Evolutionary conservation across 2,113 vertebrate genomes (phyloP), one percentile per base, ranked within the genome.

Genomic region (Polypterus senegalus): DNA sequence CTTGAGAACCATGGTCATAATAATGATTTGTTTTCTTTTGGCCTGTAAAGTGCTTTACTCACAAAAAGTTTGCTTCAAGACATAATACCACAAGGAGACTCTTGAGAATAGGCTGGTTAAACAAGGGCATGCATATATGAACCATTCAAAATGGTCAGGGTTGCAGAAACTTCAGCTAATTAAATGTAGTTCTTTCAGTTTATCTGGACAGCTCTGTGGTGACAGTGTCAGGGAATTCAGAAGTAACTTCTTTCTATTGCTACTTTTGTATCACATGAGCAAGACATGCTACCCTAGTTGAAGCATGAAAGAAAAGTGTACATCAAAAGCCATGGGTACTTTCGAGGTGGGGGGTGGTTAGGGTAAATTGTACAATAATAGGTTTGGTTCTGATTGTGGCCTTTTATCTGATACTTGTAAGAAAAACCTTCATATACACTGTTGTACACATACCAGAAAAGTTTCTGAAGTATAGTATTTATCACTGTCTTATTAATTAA

Each of bases 151-250:
- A 74, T 73, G 67, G 68, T 69, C 66, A 63, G 52, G 63, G 69
- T 81, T 76, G 83, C 63, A 77, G 75, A 69, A 11, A 74, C 66
- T 1, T 2, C 59, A 71, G 76, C 73, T 74, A 75, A 85, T 83
- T 79, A 76, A 79, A 64, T 60, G 74, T 68, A 65, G 65, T 52
- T 46, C 68, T 62, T 74, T 68, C 67, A 27, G 71, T 64, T 59
- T 69, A 65, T 71, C 67, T 54, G 69, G 70, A 66, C 63, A 62
- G 69, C 70, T 7, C 6, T 51, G 49, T 51, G 49, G 49, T 51
- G 49, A 51, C 49, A 51, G 49, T 6, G 49, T 6, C 49, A 51
- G 9, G 49, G 49, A 51, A 51, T 51, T 51, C 49, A 51, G 49
- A 6, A 51, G 49, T 51, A 51, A 51, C 49, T 51, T 51, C 49